Conservation (phyloP, 2,888 invertebrate species). For the Athalia cordata region DNA sequence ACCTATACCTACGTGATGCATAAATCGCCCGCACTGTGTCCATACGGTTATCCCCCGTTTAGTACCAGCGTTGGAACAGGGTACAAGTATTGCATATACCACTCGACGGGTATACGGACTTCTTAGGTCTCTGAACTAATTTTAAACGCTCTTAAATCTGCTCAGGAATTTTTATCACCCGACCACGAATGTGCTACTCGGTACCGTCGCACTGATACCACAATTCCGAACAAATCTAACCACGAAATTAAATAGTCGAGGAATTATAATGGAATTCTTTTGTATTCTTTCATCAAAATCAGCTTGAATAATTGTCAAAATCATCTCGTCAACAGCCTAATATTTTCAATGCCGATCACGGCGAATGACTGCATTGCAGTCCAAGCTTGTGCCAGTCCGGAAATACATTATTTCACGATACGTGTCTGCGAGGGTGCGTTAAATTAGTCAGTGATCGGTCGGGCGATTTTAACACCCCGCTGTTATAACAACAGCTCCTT, state of each 20-base stretch:
- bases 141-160: slow-evolving; percentile 34
- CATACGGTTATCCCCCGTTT: slow-evolving; percentile 24
- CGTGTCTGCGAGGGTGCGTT: slow-evolving; percentile 12
- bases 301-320: too few species aligned
- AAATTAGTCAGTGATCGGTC: slow-evolving; percentile 10
- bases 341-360: too few species aligned
- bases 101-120: not conserved
- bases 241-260: too few species aligned
- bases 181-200: not conserved
- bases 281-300: too few species aligned
- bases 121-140: slow-evolving; percentile 6
- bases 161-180: slow-evolving; percentile 25
- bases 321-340: too few species aligned
- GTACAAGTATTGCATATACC: slow-evolving; percentile 6
- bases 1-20: slow-evolving; percentile 20
- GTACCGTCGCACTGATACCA: not conserved
- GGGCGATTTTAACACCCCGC: slow-evolving; percentile 14
- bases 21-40: not conserved
- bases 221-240: not conserved
- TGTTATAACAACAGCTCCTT: not conserved
- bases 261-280: too few species aligned
- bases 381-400: not conserved
- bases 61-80: not conserved
- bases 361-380: not conserved
- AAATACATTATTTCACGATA: not conserved